These are phyloP conservation scores for Cabera pusaria DNA, from an alignment of 2,888 invertebrate genomes.

Conservation along the genomic window DNA sequence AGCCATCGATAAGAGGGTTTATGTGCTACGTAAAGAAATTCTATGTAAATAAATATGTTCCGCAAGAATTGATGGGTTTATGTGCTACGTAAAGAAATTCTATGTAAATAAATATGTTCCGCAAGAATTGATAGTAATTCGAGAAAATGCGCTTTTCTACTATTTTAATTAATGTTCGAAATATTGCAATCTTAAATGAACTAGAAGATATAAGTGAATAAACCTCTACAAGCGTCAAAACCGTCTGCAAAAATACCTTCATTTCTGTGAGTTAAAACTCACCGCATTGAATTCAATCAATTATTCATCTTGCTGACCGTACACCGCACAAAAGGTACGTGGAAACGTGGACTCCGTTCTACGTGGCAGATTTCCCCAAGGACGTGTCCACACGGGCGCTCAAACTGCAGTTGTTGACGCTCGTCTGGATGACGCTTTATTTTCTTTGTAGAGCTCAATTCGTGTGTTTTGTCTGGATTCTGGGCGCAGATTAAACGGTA, in stretches of 20 bases:
- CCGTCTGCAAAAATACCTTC: not conserved
- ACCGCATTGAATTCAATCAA: slow-evolving; percentile 1
- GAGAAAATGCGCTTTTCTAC: too few species aligned
- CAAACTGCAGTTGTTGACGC: slow-evolving; percentile 38
- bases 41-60: too few species aligned
- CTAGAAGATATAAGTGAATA: too few species aligned
- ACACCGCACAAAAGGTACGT: slow-evolving; percentile 6
- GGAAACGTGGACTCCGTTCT: slow-evolving; percentile 4
- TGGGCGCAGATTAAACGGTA: not conserved
- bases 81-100: too few species aligned
- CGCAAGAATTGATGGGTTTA: too few species aligned
- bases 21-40: too few species aligned
- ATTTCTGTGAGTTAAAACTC: not conserved
- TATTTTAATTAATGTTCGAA: too few species aligned
- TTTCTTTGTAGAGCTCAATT: slow-evolving; percentile 27
- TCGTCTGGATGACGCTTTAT: slow-evolving; percentile 33
- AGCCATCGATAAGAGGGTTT: too few species aligned
- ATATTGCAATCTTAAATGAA: too few species aligned
- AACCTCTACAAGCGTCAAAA: too few species aligned
- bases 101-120: too few species aligned
- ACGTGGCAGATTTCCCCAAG: slow-evolving; percentile 40
- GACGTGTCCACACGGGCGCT: slow-evolving; percentile 23
- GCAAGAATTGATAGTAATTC: too few species aligned
- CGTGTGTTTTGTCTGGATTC: slow-evolving; percentile 16
- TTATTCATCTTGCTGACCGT: slow-evolving; percentile 8